Evolutionary conservation across 2,797 vertebrate genomes (phyloP), one percentile per base, ranked within the genome.

Genomic region (Manis pentadactyla): DNA sequence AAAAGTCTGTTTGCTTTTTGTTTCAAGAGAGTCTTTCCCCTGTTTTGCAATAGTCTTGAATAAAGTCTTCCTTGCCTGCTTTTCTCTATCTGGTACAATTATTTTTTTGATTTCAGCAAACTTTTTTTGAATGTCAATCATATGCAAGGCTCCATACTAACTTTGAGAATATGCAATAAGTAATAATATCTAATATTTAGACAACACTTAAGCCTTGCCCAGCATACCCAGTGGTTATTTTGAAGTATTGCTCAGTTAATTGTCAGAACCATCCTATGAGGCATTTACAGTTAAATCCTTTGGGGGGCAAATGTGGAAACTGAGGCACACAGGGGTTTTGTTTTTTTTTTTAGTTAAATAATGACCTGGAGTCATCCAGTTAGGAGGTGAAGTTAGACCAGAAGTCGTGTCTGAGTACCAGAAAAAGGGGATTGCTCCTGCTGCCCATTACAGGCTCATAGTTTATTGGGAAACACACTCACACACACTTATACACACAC

Each of bases 341-440:
- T n/a, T n/a, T n/a, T n/a, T n/a, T n/a, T n/a, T n/a, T n/a, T 91
- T 90, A 83, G n/a, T 39, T 66, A 88, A 83, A 39, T 14, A 78
- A 29, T 79, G 91, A 1, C 18, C 74, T 55, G 3, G 3, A 23
- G 11, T 90, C 12, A 66, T 25, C 55, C 34, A 42, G 7, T 66
- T 75, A 59, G 23, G 8, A 74, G 23, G 5, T 66, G 34, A 9
- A 13, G 21, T n/a, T 46, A 46, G 46, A 18, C 3, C 25, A 73
- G 7, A 86, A 66, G 34, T 68, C 25, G n/a, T 9, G 59, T 59
- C 12, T 81, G 29, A 89, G 53, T 34, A 61, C 1, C 53, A 73
- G 15, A 25, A 55, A 77, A n/a, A 46, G 64, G 27, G 42, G 7
- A 61, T 31, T 37, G 39, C 12, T n/a, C 8, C 0, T 74, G 21